Base-by-base conservation (phyloP, 1,140 invertebrate genomes). In the Neelides sp. region DNA sequence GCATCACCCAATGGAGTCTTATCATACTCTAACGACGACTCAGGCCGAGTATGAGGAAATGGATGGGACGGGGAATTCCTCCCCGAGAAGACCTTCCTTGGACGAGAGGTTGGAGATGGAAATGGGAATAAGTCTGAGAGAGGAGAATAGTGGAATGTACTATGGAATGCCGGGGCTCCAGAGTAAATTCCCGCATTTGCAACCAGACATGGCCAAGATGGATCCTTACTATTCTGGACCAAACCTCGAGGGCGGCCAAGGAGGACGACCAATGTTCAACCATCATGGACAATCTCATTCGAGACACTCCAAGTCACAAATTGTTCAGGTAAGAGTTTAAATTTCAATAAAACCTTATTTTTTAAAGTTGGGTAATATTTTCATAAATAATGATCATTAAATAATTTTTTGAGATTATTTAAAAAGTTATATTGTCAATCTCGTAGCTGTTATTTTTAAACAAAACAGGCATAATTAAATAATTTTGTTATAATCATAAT, bases 51-150 rank as follows among this genome's bases (percentile, higher is more conserved):
- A 8, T 48, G 40, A n/a, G 27, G 23, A 13, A 48, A 49, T 34
- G 47, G 50, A 40, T 32, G 28, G n/a, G 7, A 5, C 28, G 7
- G 28, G n/a, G 1, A 19, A 19, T 17, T 49, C 49, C 10, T 66
- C 65, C 7, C 66, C 66, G 0, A 64, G 65, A 50, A 54, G 68
- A 26, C 52, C 67, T 5, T 66, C 67, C 1, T 56, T 71, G n/a
- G 69, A 71, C 43, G 68, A 71, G 36, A 50, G 69, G 32, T 58
- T 71, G 8, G 65, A 65, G 53, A 54, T 66, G 27, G 69, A 71
- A 55, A 61, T 69, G 48, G 69, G 69, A 2, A 59, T 68, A 19
- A 48, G 27, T 13, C 37, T 57, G 30, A 48, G 43, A 20, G 51
- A 57, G 3, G 55, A 53, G 27, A n/a, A n/a, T n/a, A n/a, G n/a